phyloP scores from a whole-genome alignment of 2,888 invertebrate genomes.

The Meteorus cinctellus region DNA sequence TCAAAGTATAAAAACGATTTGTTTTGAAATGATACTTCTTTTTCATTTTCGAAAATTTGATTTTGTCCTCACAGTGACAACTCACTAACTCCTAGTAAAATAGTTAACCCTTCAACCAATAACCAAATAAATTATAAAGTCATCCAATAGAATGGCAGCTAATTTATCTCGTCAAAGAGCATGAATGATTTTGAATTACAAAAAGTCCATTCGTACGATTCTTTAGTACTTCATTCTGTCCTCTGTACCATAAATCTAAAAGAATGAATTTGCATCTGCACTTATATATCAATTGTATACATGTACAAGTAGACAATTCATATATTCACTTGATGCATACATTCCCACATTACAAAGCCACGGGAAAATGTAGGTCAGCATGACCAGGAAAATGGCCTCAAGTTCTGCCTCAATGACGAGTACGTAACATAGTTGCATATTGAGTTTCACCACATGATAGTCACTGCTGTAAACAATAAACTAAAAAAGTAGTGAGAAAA shows the following conservation, averaged over 20 bases:
- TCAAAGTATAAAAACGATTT: too few relatives aligned
- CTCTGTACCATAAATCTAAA: not conserved
- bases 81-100: too few relatives aligned
- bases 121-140: too few relatives aligned
- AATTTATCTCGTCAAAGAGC: not conserved
- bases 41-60: too few relatives aligned
- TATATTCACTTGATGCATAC: not conserved
- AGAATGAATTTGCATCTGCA: not conserved
- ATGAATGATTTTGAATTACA: not conserved
- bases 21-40: too few relatives aligned
- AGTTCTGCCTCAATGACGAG: constrained; percentile 15
- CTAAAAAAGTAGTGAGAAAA: not conserved
- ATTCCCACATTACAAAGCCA: not conserved
- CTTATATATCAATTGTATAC: not conserved
- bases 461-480: not conserved
- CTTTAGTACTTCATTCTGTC: not conserved
- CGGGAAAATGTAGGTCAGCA: constrained; percentile 40
- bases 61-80: too few relatives aligned
- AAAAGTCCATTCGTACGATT: not conserved
- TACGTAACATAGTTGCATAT: constrained; percentile 35
- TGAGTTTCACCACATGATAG: constrained; percentile 22
- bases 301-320: not conserved
- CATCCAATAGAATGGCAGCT: not conserved
- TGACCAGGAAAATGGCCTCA: constrained; percentile 34
- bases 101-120: too few relatives aligned